Evolutionary conservation across 2,888 invertebrate genomes (phyloP).

Genomic region (Microctonus hyperodae): DNA sequence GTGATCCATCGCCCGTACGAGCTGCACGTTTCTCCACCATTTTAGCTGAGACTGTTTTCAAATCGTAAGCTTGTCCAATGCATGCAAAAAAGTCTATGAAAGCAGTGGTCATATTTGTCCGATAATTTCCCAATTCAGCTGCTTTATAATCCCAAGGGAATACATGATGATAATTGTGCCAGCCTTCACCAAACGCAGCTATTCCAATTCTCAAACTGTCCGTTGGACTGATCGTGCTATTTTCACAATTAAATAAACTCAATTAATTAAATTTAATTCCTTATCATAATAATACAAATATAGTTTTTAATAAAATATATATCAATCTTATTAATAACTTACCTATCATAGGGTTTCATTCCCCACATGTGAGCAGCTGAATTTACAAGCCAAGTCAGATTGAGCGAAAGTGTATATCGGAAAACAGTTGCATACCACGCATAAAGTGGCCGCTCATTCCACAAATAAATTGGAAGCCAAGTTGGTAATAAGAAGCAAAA

Average conservation of each 20-base stretch:
- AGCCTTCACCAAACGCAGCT: conserved; percentile 78
- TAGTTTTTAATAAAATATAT: background rate
- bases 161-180: conserved; percentile 90
- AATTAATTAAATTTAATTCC: conserved; percentile 17
- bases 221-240: conserved; percentile 72
- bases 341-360: conserved; percentile 87
- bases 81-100: conserved; percentile 74
- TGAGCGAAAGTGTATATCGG: conserved; percentile 79
- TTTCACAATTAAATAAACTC: too few species aligned
- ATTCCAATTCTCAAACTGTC: conserved; percentile 74
- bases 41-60: conserved; percentile 78
- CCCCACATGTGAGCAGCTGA: conserved; percentile 94
- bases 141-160: conserved; percentile 87
- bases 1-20: conserved; percentile 78
- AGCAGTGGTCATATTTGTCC: conserved; percentile 70
- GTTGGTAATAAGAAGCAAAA: conserved; percentile 84
- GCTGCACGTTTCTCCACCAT: conserved; percentile 74
- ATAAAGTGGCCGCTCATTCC: conserved; percentile 77
- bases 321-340: too few species aligned
- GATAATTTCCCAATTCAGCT: conserved; percentile 74
- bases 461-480: conserved; percentile 76
- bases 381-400: conserved; percentile 93
- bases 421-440: conserved; percentile 81
- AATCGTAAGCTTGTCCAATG: conserved; percentile 83
- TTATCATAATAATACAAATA: background rate